A percentile compares a stretch with the other conserved stretches of the same genome.
Evolutionary conservation across 1,140 invertebrate species (phyloP).

Genomic region (Platorchestia sp.): DNA sequence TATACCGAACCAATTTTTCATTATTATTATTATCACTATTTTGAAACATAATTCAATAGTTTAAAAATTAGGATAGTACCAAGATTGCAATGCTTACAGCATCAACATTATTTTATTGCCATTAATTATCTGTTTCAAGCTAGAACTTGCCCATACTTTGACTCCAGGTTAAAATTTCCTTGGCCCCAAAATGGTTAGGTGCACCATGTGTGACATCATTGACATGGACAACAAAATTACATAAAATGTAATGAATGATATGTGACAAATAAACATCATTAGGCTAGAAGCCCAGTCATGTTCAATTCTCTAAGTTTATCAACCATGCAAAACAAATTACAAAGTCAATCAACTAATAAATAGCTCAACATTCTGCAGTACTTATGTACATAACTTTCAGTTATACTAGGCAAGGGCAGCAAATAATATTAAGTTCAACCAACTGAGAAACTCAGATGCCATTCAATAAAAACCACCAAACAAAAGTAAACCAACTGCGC

Average conservation of each 20-base stretch:
- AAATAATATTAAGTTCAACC: background rate
- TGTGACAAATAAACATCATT: background rate
- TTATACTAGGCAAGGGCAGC: background rate
- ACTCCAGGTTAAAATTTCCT: background rate
- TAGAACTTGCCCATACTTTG: background rate
- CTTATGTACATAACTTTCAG: background rate
- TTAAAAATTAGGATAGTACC: background rate
- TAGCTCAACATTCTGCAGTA: background rate
- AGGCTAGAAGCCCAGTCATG: background rate
- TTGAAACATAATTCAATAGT: no score
- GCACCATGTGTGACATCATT: no score
- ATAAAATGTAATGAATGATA: background rate
- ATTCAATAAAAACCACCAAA: background rate
- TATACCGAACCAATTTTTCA: no score
- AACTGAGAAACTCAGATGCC: background rate
- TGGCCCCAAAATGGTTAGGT: background rate
- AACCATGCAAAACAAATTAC: background rate
- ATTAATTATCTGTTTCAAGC: background rate
- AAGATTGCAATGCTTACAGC: background rate
- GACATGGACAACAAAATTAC: no score
- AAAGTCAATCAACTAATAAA: background rate
- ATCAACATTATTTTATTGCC: no score
- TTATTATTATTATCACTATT: no score
- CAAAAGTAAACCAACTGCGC: background rate
- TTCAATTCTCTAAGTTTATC: background rate